Conservation (phyloP, 1,140 invertebrate genomes). For the Andricus grossulariae region DNA sequence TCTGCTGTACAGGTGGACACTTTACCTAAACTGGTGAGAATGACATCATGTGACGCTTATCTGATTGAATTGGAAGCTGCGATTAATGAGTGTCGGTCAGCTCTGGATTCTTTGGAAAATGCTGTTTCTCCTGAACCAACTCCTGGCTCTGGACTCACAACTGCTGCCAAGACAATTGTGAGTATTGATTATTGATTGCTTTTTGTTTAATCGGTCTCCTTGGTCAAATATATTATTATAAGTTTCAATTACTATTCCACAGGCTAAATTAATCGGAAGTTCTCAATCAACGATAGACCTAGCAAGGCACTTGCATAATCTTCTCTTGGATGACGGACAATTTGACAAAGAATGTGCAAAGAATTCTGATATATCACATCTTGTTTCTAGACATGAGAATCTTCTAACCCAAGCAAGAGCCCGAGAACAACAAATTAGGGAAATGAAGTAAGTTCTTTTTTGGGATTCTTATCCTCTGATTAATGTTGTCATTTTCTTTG, state of each 20-base stretch:
- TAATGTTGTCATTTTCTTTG: slow-evolving; percentile 18
- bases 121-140: slow-evolving; percentile 76
- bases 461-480: not conserved
- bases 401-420: slow-evolving; percentile 83
- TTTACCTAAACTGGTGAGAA: slow-evolving; percentile 78
- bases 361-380: slow-evolving; percentile 80
- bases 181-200: slow-evolving; percentile 48
- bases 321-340: slow-evolving; percentile 85
- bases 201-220: not conserved
- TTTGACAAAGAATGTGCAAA: slow-evolving; percentile 81
- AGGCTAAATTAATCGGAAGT: slow-evolving; percentile 82
- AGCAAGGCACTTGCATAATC: slow-evolving; percentile 84
- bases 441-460: slow-evolving; percentile 79
- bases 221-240: slow-evolving; percentile 12
- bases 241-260: slow-evolving; percentile 1
- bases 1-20: slow-evolving; percentile 88
- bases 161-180: slow-evolving; percentile 77
- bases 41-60: slow-evolving; percentile 88
- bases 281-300: slow-evolving; percentile 86
- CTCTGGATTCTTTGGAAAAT: slow-evolving; percentile 77
- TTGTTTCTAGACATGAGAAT: slow-evolving; percentile 82
- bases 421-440: slow-evolving; percentile 84
- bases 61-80: slow-evolving; percentile 83
- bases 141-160: slow-evolving; percentile 75
- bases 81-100: slow-evolving; percentile 78